Evolutionary conservation across 2,113 vertebrate genomes (phyloP), one percentile per base, ranked within the genome.

Genomic region (Gymnorhina tibicen): DNA sequence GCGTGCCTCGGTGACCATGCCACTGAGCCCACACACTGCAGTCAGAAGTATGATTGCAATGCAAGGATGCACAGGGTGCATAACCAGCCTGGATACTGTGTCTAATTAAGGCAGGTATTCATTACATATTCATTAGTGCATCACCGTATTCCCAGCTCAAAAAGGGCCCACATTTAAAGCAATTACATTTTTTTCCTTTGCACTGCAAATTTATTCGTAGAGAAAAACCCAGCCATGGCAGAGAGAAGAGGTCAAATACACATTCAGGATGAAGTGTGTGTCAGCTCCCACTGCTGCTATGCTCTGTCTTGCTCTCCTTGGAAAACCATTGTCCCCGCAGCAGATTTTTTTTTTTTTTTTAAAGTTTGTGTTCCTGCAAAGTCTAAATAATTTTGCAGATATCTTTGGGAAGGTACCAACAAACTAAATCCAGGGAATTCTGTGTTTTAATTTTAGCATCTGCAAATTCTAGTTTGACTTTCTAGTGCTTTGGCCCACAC

Each of bases 361-460:
- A 76, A 28, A 11, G 6, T 56, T n/a, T 68, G 35, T 41, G 28
- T n/a, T 94, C 56, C 41, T 56, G 47, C 35, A 60, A 68, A 89
- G 35, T 72, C 53, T 83, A 91, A 96, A 76, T 73, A 66, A 79
- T 90, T 90, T 73, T 89, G 74, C 62, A 91, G 85, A 47, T 64
- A 85, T 60, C 42, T 75, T 67, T 89, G 58, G 69, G 69, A 94
- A 79, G 27, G 19, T 52, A 91, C 62, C 47, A 95, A 75, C 27
- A 72, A 75, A 75, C 7, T 58, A 77, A 81, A 35, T 23, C 41
- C 66, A 85, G 49, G n/a, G 58, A 95, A 85, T 69, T 82, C 35
- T 56, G n/a, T 44, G 49, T 39, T 78, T 82, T 28, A 17, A 50
- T 69, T 87, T 76, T 79, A 92, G 37, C 30, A 66, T 85, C 85